Evolutionary conservation across 2,888 invertebrate species (phyloP), one percentile per base, ranked within the genome.

Genomic region (Odontocolon sp.): DNA sequence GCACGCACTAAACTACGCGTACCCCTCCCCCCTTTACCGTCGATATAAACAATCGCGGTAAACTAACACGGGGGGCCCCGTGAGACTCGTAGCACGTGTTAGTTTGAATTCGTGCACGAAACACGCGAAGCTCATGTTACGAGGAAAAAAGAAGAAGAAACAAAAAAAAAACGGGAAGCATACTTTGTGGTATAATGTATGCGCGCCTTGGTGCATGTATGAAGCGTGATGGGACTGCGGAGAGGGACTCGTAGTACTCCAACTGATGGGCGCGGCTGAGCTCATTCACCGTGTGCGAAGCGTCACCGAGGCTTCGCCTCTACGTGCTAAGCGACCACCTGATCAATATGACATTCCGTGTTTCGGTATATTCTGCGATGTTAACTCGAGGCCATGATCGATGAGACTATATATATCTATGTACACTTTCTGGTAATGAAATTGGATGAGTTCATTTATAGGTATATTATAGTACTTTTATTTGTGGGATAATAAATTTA

Each of bases 291-390:
- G 67, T 6, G n/a, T 52, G 11, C 68, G 67, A 74, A 56, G 61
- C 73, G 61, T 54, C 73, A 36, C 28, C 40, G 26, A 21, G 26
- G 21, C 3, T 2, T 8, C 8, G 2, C 21, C 21, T n/a, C 23
- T 21, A 45, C 45, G 45, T 45, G 45, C 21, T 42, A 23, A 33
- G 23, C 18, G 6, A 9, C 31, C 64, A 76, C 52, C 75, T 72
- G 77, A 77, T 77, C 77, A 50, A 77, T 77, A 77, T 63, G 63
- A 72, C 72, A 68, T 68, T 77, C 63, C 59, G 3, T 5, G 54
- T 61, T 66, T 70, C 50, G 6, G 5, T 8, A 42, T 31, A 16
- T 28, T 1, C n/a, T 18, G 40, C 42, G 21, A 56, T 40, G 21
- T 9, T 8, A 28, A 6, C 2, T 57, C 54, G 6, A 47, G 36